These are phyloP conservation scores for Leptinotarsa juncta DNA, from an alignment of 2,888 invertebrate genomes.

Conservation along the genomic window DNA sequence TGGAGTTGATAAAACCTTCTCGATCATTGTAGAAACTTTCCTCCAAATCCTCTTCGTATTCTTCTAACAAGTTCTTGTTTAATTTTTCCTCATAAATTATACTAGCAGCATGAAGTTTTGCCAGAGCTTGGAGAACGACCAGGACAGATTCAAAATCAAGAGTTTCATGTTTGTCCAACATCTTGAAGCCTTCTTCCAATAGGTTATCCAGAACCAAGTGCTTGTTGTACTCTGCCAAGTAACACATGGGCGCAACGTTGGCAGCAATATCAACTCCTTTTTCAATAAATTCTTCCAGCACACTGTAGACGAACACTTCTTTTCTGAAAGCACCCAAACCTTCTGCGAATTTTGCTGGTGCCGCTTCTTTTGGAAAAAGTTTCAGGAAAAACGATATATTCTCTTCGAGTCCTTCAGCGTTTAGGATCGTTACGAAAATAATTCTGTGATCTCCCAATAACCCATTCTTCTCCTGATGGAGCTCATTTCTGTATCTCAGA, in stretches of 20 bases:
- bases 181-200: conserved; percentile 53
- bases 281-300: conserved; percentile 48
- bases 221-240: conserved; percentile 54
- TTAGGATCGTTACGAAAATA: conserved; percentile 47
- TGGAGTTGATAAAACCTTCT: conserved; percentile 48
- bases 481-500: conserved; percentile 39
- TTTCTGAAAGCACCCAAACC: conserved; percentile 54
- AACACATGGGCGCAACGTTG: conserved; percentile 60
- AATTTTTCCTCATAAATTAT: conserved; percentile 59
- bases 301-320: conserved; percentile 54
- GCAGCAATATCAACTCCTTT: conserved; percentile 43
- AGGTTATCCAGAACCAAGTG: conserved; percentile 65
- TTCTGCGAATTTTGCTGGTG: conserved; percentile 51
- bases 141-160: conserved; percentile 55
- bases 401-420: conserved; percentile 38
- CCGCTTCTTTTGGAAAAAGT: conserved; percentile 52
- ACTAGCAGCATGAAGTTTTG: conserved; percentile 61
- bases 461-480: conserved; percentile 49
- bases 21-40: conserved; percentile 52
- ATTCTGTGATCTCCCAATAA: conserved; percentile 55
- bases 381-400: conserved; percentile 55
- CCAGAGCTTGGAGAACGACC: conserved; percentile 56
- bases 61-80: conserved; percentile 45
- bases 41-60: conserved; percentile 46
- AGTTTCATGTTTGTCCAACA: conserved; percentile 49